phyloP scores from a whole-genome alignment of 2,113 vertebrate species.

The Acanthisitta chloris region DNA sequence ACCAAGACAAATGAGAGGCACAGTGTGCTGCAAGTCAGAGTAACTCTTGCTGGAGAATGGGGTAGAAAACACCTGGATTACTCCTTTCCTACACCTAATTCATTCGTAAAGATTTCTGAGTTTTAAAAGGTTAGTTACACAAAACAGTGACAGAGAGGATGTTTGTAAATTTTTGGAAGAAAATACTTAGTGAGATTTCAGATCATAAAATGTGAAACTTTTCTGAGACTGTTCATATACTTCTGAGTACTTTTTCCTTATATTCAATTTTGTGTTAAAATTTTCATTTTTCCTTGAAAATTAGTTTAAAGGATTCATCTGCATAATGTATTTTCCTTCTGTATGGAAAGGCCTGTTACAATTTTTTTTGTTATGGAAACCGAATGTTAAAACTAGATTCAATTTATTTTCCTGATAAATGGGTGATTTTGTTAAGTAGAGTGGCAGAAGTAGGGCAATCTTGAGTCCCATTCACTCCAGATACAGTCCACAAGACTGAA shows the following conservation, averaged over 20 bases:
- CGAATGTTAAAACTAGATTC: neutral
- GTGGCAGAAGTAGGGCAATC: neutral
- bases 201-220: neutral
- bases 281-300: neutral
- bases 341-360: neutral
- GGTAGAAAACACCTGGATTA: neutral
- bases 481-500: neutral
- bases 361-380: neutral
- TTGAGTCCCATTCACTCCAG: neutral
- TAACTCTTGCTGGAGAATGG: neutral
- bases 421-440: neutral
- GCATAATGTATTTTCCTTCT: neutral
- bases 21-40: neutral
- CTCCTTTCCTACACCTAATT: neutral
- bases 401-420: neutral
- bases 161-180: neutral
- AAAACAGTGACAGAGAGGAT: neutral
- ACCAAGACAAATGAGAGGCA: rapidly evolving
- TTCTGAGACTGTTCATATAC: neutral
- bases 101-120: neutral
- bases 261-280: neutral
- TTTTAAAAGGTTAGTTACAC: neutral
- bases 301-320: neutral
- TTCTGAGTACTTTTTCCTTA: neutral
- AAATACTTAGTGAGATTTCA: neutral